Evolutionary conservation across 2,113 vertebrate species (phyloP), one percentile per base, ranked within the genome.

Genomic region (Nothocercus julius): DNA sequence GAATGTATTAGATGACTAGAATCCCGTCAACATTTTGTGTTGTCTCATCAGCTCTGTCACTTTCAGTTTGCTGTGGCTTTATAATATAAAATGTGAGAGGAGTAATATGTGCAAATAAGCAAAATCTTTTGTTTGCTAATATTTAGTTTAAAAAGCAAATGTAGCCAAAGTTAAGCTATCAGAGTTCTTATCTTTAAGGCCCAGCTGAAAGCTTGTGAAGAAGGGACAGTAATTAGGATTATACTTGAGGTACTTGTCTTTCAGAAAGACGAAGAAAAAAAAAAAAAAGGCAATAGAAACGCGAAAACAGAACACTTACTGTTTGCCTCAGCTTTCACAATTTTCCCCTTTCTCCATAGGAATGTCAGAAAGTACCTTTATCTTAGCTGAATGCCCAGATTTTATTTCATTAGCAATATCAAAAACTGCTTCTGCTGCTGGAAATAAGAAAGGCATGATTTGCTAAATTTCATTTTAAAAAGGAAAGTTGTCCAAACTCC

Each of bases 361-460:
- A 94, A 61, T 81, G 75, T 96, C 53, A 93, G 94, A 80, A 95
- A 95, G 95, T 97, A 96, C 96, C 95, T 96, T 96, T 67, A 22
- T 67, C 36, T 93, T 82, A 82, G 51, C 30, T 88, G 34, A 89
- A 80, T 73, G 64, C 40, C 54, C 86, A 32, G 38, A 34, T 87
- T 90, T 40, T 78, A 38, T 58, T 93, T 95, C 22, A 44, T 2
- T n/a, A 82, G 76, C 61, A n/a, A 4, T 76, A 72, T 88, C 44
- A 92, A 72, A 95, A 94, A 66, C 32, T 95, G 42, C 69, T 93
- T 77, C 61, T 96, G 79, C 75, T 85, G 54, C 66, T 93, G 69
- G 34, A 87, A 91, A 74, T 81, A 47, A 56, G 47, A 13, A 75
- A 87, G 8, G n/a, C 54, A 72, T 85, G 0, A 12, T 81, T 75